phyloP scores from a whole-genome alignment of 2,888 invertebrate genomes.

The Phragmatobia fuliginosa region DNA sequence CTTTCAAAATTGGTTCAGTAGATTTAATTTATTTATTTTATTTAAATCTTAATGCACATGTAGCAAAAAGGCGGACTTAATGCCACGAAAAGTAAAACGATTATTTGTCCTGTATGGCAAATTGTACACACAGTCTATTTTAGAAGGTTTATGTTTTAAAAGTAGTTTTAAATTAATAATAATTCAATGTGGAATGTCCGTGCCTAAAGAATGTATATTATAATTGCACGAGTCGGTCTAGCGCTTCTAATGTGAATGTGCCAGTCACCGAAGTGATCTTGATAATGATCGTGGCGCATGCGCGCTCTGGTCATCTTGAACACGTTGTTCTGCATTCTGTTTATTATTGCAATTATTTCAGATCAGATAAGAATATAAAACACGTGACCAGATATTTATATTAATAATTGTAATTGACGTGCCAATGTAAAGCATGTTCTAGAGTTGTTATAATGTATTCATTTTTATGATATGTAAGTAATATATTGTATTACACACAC shows the following conservation, averaged over 20 bases:
- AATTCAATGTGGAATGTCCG: not conserved
- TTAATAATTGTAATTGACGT: conserved; percentile 3
- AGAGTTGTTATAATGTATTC: not conserved
- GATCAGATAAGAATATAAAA: conserved; percentile 1
- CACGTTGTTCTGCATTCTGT: conserved; percentile 25
- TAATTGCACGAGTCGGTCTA: conserved; percentile 61
- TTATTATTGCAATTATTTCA: conserved; percentile 14
- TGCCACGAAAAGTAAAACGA: too few relatives aligned
- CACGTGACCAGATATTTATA: conserved; percentile 14
- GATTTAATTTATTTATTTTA: too few relatives aligned
- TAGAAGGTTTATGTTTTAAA: not conserved
- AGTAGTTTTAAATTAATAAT: not conserved
- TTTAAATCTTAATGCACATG: too few relatives aligned
- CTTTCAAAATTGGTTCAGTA: too few relatives aligned
- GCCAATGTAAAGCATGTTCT: not conserved
- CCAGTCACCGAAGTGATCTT: conserved; percentile 53
- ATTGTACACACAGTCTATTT: not conserved
- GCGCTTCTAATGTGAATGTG: conserved; percentile 57
- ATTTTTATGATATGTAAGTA: not conserved
- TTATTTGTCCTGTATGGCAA: too few relatives aligned
- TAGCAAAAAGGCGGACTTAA: too few relatives aligned
- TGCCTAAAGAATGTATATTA: conserved; percentile 52
- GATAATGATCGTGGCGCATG: conserved; percentile 39
- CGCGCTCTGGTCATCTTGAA: conserved; percentile 36
- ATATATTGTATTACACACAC: not conserved